Evolutionary conservation across 2,888 invertebrate genomes (phyloP).

Genomic region (Cheilosia grossa): DNA sequence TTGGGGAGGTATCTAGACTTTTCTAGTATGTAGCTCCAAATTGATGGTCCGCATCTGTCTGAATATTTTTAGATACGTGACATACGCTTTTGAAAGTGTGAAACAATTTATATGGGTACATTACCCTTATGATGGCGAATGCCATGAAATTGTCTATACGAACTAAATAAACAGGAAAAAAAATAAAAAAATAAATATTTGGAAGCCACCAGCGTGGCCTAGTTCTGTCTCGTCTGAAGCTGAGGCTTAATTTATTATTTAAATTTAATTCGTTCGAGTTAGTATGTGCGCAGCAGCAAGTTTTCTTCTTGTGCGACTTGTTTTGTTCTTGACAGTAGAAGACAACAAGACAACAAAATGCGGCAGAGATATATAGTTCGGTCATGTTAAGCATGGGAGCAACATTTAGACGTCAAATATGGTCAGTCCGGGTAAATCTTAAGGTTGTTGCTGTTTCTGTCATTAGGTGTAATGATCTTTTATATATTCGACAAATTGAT

Average conservation of each 20-base stretch:
- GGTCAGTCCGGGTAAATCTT: constrained; percentile 61
- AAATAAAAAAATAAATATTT: constrained; percentile 14
- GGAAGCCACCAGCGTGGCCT: constrained; percentile 70
- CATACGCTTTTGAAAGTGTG: constrained; percentile 27
- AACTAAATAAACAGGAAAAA: background rate
- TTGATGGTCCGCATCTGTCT: constrained; percentile 5
- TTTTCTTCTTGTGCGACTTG: constrained; percentile 29
- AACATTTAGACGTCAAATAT: constrained; percentile 54
- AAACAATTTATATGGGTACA: constrained; percentile 69
- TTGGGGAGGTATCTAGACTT: constrained; percentile 1
- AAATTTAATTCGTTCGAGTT: constrained; percentile 66
- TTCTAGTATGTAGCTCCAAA: constrained; percentile 14
- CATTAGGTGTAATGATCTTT: constrained; percentile 66
- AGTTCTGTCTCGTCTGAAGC: constrained; percentile 62
- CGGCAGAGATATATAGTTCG: background rate
- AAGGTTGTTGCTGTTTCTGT: constrained; percentile 35
- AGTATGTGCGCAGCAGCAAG: constrained; percentile 65
- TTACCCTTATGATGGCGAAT: constrained; percentile 54
- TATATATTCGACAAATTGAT: constrained; percentile 66
- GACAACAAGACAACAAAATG: background rate
- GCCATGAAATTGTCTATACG: constrained; percentile 15
- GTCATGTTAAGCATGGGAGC: constrained; percentile 16
- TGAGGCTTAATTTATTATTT: constrained; percentile 65
- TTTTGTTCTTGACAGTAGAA: too few species aligned
- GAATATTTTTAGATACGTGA: constrained; percentile 8